Evolutionary conservation across 2,797 vertebrate species (phyloP), one percentile per base, ranked within the genome.

Genomic region (Alcedo quadribrachys): DNA sequence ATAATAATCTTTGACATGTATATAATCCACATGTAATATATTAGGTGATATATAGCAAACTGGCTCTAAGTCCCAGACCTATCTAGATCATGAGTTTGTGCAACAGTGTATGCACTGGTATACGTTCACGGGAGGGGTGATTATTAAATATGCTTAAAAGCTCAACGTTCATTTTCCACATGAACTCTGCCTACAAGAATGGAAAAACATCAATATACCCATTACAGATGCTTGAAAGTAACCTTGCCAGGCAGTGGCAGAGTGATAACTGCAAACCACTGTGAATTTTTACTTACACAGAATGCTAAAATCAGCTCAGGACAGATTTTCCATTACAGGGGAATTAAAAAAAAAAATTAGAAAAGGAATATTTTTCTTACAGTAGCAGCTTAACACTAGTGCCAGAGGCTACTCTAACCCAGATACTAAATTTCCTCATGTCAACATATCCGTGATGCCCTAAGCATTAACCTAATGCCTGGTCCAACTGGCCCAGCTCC

Each of bases 171-270:
- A 91, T 91, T 94, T 92, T 85, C 88, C 10, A 0, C 88, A 73
- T 89, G 75, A 93, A 83, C 28, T 88, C 81, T 93, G 85, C 68
- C 78, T 78, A 90, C 51, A 78, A 62, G 45, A 93, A 75, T 0
- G 7, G 62, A 81, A 86, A 91, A 87, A 75, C 73, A 87, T 95
- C 90, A 93, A 93, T 95, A 95, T 60, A 45, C 50, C 61, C 42
- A 81, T 62, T 94, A 82, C 30, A 82, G 66, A 90, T 55, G 77
- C 71, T 85, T 58, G 71, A 84, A 91, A 91, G 86, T 54, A 90
- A 65, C 50, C 46, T 86, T 74, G 61, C 50, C 76, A 67, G 32
- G 68, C 42, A 70, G 57, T n/a, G 28, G 40, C 57, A 67, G 2
- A 79, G 50, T 3, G 51, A 70, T 81, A 89, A 76, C 65, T 63